These are phyloP conservation scores for Phainopepla nitens DNA, from an alignment of 2,113 vertebrate genomes.

Conservation along the genomic window DNA sequence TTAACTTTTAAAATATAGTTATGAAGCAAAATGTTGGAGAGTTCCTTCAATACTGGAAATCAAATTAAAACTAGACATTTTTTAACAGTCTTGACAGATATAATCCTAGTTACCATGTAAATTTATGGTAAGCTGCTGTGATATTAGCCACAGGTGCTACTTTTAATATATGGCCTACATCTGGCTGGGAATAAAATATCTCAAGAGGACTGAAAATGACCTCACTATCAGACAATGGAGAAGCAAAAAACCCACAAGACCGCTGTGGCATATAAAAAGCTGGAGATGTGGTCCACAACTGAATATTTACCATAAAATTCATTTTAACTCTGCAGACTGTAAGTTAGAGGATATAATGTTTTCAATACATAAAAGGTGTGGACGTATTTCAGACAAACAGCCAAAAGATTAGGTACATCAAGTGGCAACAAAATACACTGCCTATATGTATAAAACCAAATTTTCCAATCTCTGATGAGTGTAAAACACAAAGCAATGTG, in stretches of 20 bases:
- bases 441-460: constrained; percentile 34
- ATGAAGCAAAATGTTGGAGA: constrained; percentile 79
- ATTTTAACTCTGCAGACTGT: constrained; percentile 66
- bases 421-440: constrained; percentile 52
- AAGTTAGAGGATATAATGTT: constrained; percentile 72
- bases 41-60: constrained; percentile 82
- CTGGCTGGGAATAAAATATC: constrained; percentile 85
- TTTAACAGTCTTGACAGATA: constrained; percentile 84
- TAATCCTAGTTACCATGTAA: constrained; percentile 88
- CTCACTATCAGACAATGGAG: constrained; percentile 84
- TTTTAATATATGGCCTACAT: constrained; percentile 85
- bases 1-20: constrained; percentile 82
- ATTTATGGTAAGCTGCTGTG: constrained; percentile 87
- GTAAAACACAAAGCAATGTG: constrained; percentile 16
- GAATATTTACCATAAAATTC: constrained; percentile 72
- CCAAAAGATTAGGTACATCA: constrained; percentile 64
- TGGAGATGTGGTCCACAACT: constrained; percentile 73
- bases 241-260: constrained; percentile 58
- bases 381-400: constrained; percentile 69
- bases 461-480: constrained; percentile 64
- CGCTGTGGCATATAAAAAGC: constrained; percentile 76
- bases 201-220: constrained; percentile 82
- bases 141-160: constrained; percentile 88
- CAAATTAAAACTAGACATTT: constrained; percentile 86
- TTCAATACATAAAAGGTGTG: constrained; percentile 68